These are phyloP conservation scores for Epinotia demarniana DNA, from an alignment of 2,888 invertebrate species.

Conservation along the genomic window DNA sequence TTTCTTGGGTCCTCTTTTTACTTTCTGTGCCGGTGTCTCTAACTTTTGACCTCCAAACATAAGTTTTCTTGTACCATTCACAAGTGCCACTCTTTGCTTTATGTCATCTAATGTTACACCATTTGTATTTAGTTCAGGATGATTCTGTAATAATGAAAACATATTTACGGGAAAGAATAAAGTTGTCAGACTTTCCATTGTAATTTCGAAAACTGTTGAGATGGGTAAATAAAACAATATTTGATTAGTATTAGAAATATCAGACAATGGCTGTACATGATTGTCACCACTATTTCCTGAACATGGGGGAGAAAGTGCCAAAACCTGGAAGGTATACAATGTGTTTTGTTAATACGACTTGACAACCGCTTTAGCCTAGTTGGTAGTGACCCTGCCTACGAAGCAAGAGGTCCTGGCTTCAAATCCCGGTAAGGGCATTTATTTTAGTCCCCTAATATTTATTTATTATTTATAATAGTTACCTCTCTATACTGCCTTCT, in stretches of 20 bases:
- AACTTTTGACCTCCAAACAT: conserved; percentile 78
- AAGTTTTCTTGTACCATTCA: conserved; percentile 81
- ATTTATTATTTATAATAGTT: conserved; percentile 57
- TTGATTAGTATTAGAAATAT: too few relatives aligned
- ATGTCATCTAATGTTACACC: conserved; percentile 88
- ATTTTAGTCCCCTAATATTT: too few relatives aligned
- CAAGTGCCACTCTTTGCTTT: conserved; percentile 81
- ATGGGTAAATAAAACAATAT: too few relatives aligned
- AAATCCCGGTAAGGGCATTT: too few relatives aligned
- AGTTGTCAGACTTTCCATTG: not conserved
- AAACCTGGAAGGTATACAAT: not conserved
- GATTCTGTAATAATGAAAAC: conserved; percentile 79
- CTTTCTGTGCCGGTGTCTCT: conserved; percentile 65
- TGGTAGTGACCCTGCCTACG: too few relatives aligned
- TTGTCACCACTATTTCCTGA: too few relatives aligned
- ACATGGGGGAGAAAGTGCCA: not conserved
- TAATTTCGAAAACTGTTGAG: too few relatives aligned
- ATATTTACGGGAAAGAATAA: not conserved
- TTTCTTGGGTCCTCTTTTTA: conserved; percentile 69
- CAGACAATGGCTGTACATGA: too few relatives aligned
- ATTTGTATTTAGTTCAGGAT: conserved; percentile 90
- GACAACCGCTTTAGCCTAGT: too few relatives aligned
- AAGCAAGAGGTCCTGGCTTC: too few relatives aligned
- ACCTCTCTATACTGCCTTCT: conserved; percentile 89
- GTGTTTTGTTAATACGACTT: too few relatives aligned